These are phyloP conservation scores for Drosophila ochracea DNA, from an alignment of 2,888 invertebrate species.

Conservation along the genomic window DNA sequence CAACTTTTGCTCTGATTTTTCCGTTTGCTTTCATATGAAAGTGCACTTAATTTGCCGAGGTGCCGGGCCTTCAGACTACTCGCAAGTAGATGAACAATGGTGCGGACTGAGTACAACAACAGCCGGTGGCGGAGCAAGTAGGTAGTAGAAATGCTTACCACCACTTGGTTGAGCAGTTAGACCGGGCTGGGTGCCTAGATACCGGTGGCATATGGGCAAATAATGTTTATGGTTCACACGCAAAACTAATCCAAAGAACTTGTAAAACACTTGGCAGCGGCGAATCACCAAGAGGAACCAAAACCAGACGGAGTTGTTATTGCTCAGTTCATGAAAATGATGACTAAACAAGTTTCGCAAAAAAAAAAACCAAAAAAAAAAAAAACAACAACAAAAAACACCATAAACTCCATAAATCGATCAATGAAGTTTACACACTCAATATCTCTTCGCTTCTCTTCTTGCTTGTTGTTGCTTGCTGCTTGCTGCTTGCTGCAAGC, in stretches of 20 bases:
- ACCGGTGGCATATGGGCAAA: conserved; percentile 44
- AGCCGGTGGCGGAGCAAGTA: background rate
- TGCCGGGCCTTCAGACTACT: conserved; percentile 17
- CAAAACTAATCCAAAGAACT: conserved; percentile 26
- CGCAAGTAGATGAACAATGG: conserved; percentile 12
- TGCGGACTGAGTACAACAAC: conserved; percentile 9
- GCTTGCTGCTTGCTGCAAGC: background rate
- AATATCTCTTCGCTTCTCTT: background rate
- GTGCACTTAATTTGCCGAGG: conserved; percentile 53
- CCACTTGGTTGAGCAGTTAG: conserved; percentile 7
- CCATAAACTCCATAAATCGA: conserved; percentile 36
- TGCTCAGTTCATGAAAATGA: background rate
- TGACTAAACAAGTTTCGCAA: conserved; percentile 53
- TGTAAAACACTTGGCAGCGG: conserved; percentile 19
- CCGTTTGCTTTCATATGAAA: conserved; percentile 45
- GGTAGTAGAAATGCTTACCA: background rate
- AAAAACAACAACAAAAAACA: background rate
- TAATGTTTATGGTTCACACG: conserved; percentile 4
- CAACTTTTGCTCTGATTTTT: conserved; percentile 49
- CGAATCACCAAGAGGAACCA: conserved; percentile 24
- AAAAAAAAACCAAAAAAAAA: background rate
- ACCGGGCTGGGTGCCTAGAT: conserved; percentile 2
- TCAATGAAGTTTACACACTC: conserved; percentile 34
- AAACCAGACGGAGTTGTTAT: conserved; percentile 26
- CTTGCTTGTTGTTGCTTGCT: background rate